phyloP scores from a whole-genome alignment of 64 coral and sea anemone species.

The Stichodactyla helianthus region DNA sequence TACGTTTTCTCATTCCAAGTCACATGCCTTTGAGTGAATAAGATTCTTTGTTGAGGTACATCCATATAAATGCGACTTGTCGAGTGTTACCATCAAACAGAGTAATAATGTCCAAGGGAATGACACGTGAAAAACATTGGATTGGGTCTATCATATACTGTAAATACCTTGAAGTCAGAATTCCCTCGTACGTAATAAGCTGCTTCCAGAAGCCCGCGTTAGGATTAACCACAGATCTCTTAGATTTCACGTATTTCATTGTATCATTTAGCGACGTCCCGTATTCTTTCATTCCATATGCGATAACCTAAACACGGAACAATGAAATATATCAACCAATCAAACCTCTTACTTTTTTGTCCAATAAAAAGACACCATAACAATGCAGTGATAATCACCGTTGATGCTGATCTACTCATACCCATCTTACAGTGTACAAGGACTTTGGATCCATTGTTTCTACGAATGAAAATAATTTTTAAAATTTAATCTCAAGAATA shows the following conservation, averaged over 20 bases:
- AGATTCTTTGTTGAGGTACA: no score
- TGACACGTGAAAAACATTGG: not conserved
- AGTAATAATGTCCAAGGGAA: not conserved
- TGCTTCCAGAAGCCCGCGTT: slow-evolving; percentile 98
- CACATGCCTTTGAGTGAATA: no score
- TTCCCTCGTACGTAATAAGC: slow-evolving; percentile 95
- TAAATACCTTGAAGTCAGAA: slow-evolving; percentile 89
- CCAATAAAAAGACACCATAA: not conserved
- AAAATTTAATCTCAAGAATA: not conserved
- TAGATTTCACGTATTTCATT: slow-evolving; percentile 89
- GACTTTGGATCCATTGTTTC: slow-evolving; percentile 68
- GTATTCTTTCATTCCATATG: slow-evolving; percentile 92
- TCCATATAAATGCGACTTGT: no score
- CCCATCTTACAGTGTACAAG: slow-evolving; percentile 96
- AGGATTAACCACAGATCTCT: slow-evolving; percentile 74
- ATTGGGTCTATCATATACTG: no score
- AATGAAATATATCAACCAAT: not conserved
- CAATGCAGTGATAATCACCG: slow-evolving; percentile 31
- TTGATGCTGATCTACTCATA: slow-evolving; percentile 89
- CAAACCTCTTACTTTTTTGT: not conserved
- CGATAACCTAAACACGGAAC: slow-evolving; percentile 55
- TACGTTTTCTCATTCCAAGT: no score
- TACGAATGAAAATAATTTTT: slow-evolving; percentile 10
- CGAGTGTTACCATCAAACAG: no score
- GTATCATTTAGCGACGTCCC: slow-evolving; percentile 73